phyloP scores from a whole-genome alignment of 2,113 vertebrate species.

The Brachypteracias leptosomus region DNA sequence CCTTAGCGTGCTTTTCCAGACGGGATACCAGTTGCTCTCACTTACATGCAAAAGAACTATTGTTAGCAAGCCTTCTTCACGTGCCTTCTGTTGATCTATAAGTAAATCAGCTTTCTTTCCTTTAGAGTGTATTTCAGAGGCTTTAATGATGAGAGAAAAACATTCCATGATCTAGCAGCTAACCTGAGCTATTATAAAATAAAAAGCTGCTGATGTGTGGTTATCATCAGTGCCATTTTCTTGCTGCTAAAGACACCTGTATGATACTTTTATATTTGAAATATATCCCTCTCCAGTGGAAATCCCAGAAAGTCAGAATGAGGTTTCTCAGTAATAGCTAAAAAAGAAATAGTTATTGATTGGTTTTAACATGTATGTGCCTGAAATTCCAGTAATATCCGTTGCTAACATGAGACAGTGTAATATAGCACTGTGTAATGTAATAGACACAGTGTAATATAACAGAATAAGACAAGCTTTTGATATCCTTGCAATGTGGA shows the following conservation, averaged over 20 bases:
- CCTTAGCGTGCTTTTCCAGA: conserved; percentile 2
- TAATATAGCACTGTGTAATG: background rate
- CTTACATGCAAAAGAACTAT: conserved; percentile 1
- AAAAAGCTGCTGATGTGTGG: background rate
- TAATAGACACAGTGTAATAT: background rate
- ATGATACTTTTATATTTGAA: background rate
- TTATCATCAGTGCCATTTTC: background rate
- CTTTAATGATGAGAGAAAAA: background rate
- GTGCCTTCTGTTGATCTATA: conserved; percentile 12
- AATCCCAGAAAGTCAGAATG: background rate
- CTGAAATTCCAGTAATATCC: background rate
- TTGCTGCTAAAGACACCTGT: background rate
- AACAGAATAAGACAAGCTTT: background rate
- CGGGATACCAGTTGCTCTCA: conserved; percentile 17
- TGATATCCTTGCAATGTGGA: background rate
- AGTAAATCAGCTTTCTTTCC: background rate
- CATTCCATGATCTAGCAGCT: background rate
- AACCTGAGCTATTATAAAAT: background rate
- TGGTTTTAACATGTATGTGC: background rate
- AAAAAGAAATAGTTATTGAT: background rate
- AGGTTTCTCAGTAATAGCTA: background rate
- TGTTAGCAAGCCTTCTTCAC: conserved; percentile 18
- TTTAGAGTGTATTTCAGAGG: background rate
- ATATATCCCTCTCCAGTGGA: background rate
- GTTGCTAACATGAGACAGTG: background rate